phyloP scores from a whole-genome alignment of 2,113 vertebrate species.

The Phyllopteryx taeniolatus region DNA sequence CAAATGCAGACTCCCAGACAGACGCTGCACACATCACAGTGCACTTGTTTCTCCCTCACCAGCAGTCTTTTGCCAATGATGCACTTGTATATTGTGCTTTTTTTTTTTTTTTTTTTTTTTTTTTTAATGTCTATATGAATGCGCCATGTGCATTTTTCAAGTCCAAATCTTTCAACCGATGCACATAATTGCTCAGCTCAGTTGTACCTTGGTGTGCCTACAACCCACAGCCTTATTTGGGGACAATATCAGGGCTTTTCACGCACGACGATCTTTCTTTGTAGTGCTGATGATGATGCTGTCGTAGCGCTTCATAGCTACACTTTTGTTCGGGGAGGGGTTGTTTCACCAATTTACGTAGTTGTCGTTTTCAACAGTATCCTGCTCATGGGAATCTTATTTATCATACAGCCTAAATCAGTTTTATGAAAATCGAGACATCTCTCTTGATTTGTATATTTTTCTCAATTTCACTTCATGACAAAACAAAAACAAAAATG shows the following conservation, averaged over 20 bases:
- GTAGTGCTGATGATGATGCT: conserved; percentile 34
- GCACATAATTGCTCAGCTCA: conserved; percentile 68
- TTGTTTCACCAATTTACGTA: neutral
- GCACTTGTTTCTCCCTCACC: conserved; percentile 65
- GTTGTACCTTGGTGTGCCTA: conserved; percentile 77
- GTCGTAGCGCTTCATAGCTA: neutral
- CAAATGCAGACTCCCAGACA: neutral
- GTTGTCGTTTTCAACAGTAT: neutral
- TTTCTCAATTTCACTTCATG: neutral
- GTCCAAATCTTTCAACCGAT: conserved; percentile 30
- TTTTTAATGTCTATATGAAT: conserved; percentile 8
- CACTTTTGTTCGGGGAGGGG: neutral
- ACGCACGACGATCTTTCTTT: conserved; percentile 37
- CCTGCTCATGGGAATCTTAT: neutral
- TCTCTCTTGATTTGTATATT: neutral
- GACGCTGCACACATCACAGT: conserved; percentile 21
- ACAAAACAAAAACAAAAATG: neutral
- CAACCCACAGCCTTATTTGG: conserved; percentile 77
- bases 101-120: conserved; percentile 22
- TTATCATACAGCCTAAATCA: neutral
- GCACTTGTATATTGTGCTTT: conserved; percentile 60
- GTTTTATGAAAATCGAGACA: neutral
- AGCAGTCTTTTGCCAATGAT: conserved; percentile 72
- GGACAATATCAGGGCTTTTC: conserved; percentile 70
- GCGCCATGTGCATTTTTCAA: conserved; percentile 17